A percentile compares a stretch with the other conserved stretches of the same genome.
phyloP scores from a whole-genome alignment of 1,140 invertebrate genomes.

The Archivesica marissinica region DNA sequence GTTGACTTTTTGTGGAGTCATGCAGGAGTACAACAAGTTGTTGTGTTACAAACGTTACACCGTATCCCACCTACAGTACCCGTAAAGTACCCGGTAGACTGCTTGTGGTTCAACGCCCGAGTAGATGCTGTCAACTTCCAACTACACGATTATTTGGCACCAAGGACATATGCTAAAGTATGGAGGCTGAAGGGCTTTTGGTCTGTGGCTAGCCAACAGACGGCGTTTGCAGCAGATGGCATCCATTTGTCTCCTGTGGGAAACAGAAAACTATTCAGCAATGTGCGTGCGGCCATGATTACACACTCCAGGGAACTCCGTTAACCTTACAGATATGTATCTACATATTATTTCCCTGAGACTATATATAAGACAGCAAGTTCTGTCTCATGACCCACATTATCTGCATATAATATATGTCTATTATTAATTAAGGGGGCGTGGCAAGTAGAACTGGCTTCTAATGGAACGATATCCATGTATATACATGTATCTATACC shows the following conservation, averaged over 20 bases:
- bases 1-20: conserved; percentile 22
- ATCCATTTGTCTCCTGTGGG: conserved; percentile 14
- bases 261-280: not conserved
- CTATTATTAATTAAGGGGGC: too few species aligned
- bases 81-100: conserved; percentile 1
- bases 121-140: conserved; percentile 42
- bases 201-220: not conserved
- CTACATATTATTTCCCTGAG: not conserved
- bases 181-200: conserved; percentile 45
- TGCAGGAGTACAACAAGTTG: not conserved
- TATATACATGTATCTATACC: too few species aligned
- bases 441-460: too few species aligned
- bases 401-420: too few species aligned
- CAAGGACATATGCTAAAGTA: too few species aligned
- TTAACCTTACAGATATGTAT: conserved; percentile 25
- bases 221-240: conserved; percentile 16
- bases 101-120: conserved; percentile 2
- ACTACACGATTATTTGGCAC: conserved; percentile 20
- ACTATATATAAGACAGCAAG: too few species aligned
- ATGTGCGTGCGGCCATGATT: conserved; percentile 31
- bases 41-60: conserved; percentile 35
- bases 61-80: not conserved
- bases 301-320: conserved; percentile 28
- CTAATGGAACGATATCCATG: too few species aligned
- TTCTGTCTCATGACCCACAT: too few species aligned